Percentiles rank a stretch among this genome's conserved stretches.
phyloP scores from a whole-genome alignment of 2,888 invertebrate species.

The Rhorus exstirpatorius region DNA sequence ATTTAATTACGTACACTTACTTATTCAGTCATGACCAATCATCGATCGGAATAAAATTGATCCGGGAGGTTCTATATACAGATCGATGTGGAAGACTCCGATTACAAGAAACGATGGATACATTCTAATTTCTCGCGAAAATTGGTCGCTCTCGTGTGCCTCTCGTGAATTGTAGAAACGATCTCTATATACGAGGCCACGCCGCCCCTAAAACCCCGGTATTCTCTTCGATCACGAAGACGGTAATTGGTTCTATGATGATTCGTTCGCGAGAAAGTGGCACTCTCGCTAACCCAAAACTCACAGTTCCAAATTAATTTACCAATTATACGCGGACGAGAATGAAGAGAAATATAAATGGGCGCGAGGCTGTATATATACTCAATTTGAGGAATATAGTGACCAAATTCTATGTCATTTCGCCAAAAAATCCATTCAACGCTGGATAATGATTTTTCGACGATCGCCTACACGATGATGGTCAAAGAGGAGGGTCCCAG shows the following conservation, averaged over 20 bases:
- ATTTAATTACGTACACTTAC: slow-evolving; percentile 3
- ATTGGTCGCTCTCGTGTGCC: not conserved
- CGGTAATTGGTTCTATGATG: slow-evolving; percentile 38
- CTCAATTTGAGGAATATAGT: slow-evolving; percentile 65
- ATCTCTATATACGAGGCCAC: not conserved
- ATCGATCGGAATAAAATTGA: slow-evolving; percentile 46
- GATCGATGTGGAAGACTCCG: slow-evolving; percentile 25
- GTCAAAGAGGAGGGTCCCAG: slow-evolving; percentile 35
- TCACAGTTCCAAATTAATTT: slow-evolving; percentile 78
- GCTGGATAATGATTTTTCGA: slow-evolving; percentile 65
- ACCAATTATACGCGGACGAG: slow-evolving; percentile 70
- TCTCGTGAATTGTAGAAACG: slow-evolving; percentile 30
- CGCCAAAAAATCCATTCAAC: slow-evolving; percentile 70
- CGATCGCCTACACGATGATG: slow-evolving; percentile 42
- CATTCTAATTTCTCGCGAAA: slow-evolving; percentile 28
- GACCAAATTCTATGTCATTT: slow-evolving; percentile 79
- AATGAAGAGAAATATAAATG: not conserved
- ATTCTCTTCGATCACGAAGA: slow-evolving; percentile 28
- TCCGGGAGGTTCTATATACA: not conserved
- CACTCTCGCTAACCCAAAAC: slow-evolving; percentile 71
- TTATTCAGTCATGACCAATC: slow-evolving; percentile 15
- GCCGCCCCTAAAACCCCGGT: slow-evolving; percentile 20
- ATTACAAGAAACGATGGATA: not conserved
- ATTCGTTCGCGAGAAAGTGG: slow-evolving; percentile 64
- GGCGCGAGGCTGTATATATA: slow-evolving; percentile 58